Evolutionary conservation across 1,140 invertebrate genomes (phyloP).

Genomic region (Panagrolaimus sp.): DNA sequence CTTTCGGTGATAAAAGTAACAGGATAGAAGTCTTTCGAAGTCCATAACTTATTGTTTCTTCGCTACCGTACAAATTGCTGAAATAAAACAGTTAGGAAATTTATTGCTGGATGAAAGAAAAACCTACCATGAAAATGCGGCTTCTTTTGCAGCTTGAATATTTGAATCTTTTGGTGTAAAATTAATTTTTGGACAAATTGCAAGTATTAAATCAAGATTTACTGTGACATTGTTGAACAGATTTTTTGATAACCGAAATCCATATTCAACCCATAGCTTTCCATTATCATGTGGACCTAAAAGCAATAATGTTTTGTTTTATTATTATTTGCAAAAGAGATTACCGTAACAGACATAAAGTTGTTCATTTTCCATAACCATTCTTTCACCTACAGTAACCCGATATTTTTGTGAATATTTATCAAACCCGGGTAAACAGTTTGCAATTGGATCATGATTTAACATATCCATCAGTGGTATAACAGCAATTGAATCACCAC

Average conservation of each 20-base stretch:
- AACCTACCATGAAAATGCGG: too few species aligned
- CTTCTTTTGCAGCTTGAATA: too few species aligned
- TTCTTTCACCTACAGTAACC: constrained; percentile 61
- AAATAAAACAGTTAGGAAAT: too few species aligned
- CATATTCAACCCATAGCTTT: constrained; percentile 70
- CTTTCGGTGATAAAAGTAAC: too few species aligned
- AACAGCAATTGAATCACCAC: constrained; percentile 61
- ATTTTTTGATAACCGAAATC: constrained; percentile 68
- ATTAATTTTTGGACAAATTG: too few species aligned
- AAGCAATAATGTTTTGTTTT: too few species aligned
- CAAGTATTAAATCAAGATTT: neutral
- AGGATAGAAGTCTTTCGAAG: too few species aligned
- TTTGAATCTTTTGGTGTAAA: too few species aligned
- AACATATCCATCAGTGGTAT: constrained; percentile 74
- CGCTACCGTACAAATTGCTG: too few species aligned
- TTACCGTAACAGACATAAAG: constrained; percentile 55
- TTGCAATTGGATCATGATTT: constrained; percentile 65
- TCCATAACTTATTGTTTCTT: too few species aligned
- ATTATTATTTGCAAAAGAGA: too few species aligned
- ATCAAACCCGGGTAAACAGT: constrained; percentile 54
- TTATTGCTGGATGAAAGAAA: too few species aligned
- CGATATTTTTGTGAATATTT: constrained; percentile 29
- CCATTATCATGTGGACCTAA: constrained; percentile 64
- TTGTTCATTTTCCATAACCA: constrained; percentile 42
- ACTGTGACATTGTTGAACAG: constrained; percentile 63